Evolutionary conservation across 1,140 invertebrate genomes (phyloP), one percentile per base, ranked within the genome.

Genomic region (Drosophila subobscura): DNA sequence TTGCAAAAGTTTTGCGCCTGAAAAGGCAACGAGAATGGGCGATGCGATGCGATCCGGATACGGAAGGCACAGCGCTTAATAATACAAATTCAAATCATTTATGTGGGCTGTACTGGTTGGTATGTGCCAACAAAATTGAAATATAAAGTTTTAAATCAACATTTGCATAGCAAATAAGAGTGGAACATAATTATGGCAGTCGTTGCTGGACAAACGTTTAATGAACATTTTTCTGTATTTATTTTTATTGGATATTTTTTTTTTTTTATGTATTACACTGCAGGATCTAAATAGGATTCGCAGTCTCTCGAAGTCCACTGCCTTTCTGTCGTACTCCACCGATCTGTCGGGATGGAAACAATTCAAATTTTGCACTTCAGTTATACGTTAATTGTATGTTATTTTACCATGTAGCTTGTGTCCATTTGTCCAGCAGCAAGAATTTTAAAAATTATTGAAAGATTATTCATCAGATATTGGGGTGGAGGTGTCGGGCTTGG

Each of bases 401-500:
- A 20, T 20, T 20, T 20, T 20, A 20, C 16, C 16, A 20, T 20
- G 16, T 20, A 1, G 16, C 16, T 20, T 20, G 16, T 20, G 16
- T 20, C 16, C 16, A 20, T 20, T 20, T 20, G 16, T 20, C 16
- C 16, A 20, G 16, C 16, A 20, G 16, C 16, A 20, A 10, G 8
- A 33, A 4, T 33, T 10, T 33, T 0, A 0, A 10, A 33, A 0
- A 33, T 10, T 33, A 4, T 10, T 4, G 0, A 10, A 4, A 3
- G 33, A 37, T 0, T 3, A 2, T 33, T 3, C 8, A 1, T 3
- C 8, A 1, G 33, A 37, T 3, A 10, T 3, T 10, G 8, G 4
- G n/a, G n/a, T n/a, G n/a, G n/a, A n/a, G 3, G 8, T 10, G 3
- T 3, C 27, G 6, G 6, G 29, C 45, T n/a, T 22, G 14, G 97